Evolutionary conservation across 2,113 vertebrate genomes (phyloP).

Genomic region (Rhea pennata): DNA sequence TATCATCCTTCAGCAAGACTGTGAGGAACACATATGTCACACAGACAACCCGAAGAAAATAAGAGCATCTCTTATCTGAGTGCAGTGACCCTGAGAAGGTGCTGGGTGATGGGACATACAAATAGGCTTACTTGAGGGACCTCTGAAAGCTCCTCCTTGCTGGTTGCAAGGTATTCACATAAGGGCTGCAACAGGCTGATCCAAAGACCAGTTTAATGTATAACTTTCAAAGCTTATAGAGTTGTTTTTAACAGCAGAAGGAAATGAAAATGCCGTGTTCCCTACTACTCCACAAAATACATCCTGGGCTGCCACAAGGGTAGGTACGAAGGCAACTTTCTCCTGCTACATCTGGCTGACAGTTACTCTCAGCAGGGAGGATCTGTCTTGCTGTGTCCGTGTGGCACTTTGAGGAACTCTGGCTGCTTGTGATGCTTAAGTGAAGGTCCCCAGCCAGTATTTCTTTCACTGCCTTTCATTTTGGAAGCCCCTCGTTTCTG

Average conservation of each 20-base stretch:
- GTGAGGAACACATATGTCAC: neutral
- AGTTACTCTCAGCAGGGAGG: neutral
- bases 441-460: neutral
- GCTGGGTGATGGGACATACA: constrained; percentile 66
- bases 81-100: constrained; percentile 55
- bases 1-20: constrained; percentile 1
- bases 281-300: fast-evolving
- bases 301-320: neutral
- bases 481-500: neutral
- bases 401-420: fast-evolving
- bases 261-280: neutral
- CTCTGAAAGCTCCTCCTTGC: constrained; percentile 43
- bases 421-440: neutral
- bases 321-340: neutral
- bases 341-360: neutral
- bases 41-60: neutral
- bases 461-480: neutral
- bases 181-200: neutral
- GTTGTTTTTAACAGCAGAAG: neutral
- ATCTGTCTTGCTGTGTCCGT: neutral
- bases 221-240: neutral
- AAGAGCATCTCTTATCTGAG: constrained; percentile 53
- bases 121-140: constrained; percentile 13
- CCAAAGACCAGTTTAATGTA: neutral
- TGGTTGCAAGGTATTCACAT: neutral